Evolutionary conservation across 2,888 invertebrate species (phyloP).

Genomic region (Uropetala carovei): DNA sequence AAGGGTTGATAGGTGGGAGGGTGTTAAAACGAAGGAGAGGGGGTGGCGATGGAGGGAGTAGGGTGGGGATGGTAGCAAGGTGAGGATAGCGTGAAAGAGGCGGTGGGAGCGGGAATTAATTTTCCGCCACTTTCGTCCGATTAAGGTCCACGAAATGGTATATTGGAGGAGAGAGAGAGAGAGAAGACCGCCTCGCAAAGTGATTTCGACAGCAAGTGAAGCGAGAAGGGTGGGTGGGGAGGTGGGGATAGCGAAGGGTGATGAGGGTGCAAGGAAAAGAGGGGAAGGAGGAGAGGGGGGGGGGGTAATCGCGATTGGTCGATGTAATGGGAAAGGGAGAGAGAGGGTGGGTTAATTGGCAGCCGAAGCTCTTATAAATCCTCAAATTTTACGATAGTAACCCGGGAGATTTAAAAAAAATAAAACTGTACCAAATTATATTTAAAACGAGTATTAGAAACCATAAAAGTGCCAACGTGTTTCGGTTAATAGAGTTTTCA

Average conservation of each 20-base stretch:
- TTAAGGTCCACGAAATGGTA: slow-evolving; percentile 60
- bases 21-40: background rate
- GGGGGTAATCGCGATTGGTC: background rate
- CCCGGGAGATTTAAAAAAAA: too few relatives aligned
- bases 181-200: slow-evolving; percentile 32
- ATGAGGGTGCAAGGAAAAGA: background rate
- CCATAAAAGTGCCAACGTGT: too few relatives aligned
- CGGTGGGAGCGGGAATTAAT: slow-evolving; percentile 52
- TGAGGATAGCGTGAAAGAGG: background rate
- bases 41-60: background rate
- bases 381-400: too few relatives aligned
- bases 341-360: slow-evolving; percentile 28
- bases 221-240: slow-evolving; percentile 22
- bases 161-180: slow-evolving; percentile 25
- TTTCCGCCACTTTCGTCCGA: slow-evolving; percentile 62
- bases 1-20: slow-evolving; percentile 1
- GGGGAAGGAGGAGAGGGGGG: slow-evolving; percentile 5
- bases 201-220: slow-evolving; percentile 53
- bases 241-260: background rate
- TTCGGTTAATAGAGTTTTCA: too few relatives aligned
- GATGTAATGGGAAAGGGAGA: background rate
- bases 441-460: too few relatives aligned
- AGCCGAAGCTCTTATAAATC: background rate
- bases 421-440: too few relatives aligned
- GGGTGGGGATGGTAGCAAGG: background rate